Base-by-base conservation (phyloP, 2,888 invertebrate species). In the Epistrophella euchroma region DNA sequence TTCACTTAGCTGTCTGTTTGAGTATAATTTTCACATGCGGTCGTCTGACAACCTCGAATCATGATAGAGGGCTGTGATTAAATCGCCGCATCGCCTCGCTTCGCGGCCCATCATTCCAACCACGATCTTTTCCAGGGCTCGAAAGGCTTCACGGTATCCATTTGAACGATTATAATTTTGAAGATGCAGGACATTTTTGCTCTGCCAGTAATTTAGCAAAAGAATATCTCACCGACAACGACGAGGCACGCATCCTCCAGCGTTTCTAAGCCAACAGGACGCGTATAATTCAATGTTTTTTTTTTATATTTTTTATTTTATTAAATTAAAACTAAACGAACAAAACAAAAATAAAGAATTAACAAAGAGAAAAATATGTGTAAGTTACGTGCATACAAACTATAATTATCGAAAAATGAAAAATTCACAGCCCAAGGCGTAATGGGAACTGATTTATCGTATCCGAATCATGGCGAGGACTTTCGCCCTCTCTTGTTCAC, bases 401-500 rank as follows among this genome's bases (percentile, higher is more conserved):
- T 89, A 90, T 90, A 90, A 90, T 90, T 90, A 90, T 89, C 89
- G 89, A 90, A 89, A 89, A 89, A 89, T 90, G 89, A 90, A 90
- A 90, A 89, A 89, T 90, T 89, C 88, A 88, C 88, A 88, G 90
- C 90, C 89, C 74, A 81, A 89, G 89, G 90, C 89, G 89, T 89
- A 89, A 89, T 89, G 89, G 88, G 88, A 89, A 88, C 89, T 90
- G 90, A 90, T 90, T 90, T 90, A 90, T 90, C 88, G 89, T 88
- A 89, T 88, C 88, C 88, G 89, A 88, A 76, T 88, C 86, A 82
- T 78, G 86, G 77, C 76, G 77, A 77, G 86, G 86, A 86, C 86
- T 86, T 82, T 86, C 86, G 86, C 86, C 82, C 78, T 82, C 76
- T 81, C 82, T 71, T 74, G 74, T 56, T 86, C 74, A 71, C 58